Base-by-base conservation (phyloP, 1,140 invertebrate genomes). In the Pomacea maculata region DNA sequence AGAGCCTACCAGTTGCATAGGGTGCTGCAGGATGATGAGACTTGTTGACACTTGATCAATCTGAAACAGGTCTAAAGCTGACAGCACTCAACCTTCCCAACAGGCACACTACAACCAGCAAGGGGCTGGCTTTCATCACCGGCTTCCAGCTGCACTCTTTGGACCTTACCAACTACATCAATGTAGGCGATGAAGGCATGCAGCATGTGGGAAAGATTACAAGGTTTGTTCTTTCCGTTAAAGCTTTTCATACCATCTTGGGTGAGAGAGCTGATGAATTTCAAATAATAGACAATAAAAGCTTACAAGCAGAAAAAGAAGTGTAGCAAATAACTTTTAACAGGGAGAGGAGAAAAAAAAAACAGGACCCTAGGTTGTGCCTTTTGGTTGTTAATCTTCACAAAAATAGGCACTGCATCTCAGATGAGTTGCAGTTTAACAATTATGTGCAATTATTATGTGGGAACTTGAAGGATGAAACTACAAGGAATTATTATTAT, bases 81-180 rank as follows among this genome's bases (percentile, higher is more conserved):
- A 79, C 83, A 67, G 79, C 78, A 64, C 70, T 88, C 7, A 83
- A 81, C 63, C 70, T 88, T 29, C 86, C 87, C 15, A 86, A 83
- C 73, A 75, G 87, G 63, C 80, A 84, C 12, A 83, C 82, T 10
- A 86, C 85, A 34, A 87, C 87, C 75, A 83, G 82, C 72, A 57
- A 21, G 15, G 87, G 87, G 34, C 84, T 88, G 80, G 78, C 75
- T 9, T 83, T 80, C 76, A 80, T 80, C 84, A 21, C 81, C 84
- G 85, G 73, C 29, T 85, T 89, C 80, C 80, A 81, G 8, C 83
- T 89, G 25, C 79, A 84, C 15, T 73, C 74, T 15, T 78, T 89
- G 52, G 87, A 89, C 71, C 82, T 89, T 8, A 89, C 87, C 57
- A 89, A 89, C 78, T 89, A 86, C 80, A 87, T 87, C 63, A 85